phyloP scores from a whole-genome alignment of 2,888 invertebrate species.

The Parochlus steinenii region DNA sequence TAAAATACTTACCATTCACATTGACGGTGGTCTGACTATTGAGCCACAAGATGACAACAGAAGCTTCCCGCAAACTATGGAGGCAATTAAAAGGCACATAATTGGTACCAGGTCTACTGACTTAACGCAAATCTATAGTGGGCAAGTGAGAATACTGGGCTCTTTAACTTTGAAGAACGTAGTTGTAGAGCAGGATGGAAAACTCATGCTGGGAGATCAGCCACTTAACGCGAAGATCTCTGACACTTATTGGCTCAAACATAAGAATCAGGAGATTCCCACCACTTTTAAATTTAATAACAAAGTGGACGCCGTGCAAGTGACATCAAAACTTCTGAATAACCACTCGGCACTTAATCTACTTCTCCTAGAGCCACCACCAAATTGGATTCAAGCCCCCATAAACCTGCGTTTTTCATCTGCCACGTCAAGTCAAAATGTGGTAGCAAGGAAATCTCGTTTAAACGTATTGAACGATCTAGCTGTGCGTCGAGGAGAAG shows the following conservation, averaged over 20 bases:
- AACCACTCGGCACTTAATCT: conserved; percentile 1
- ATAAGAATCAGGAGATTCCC: conserved; percentile 1
- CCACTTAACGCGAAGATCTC: conserved; percentile 1
- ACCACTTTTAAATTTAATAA: background rate
- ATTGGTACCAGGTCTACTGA: conserved; percentile 7
- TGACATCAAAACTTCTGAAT: conserved; percentile 1
- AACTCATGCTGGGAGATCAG: background rate
- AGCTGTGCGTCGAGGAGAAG: background rate
- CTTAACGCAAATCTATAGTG: conserved; percentile 7
- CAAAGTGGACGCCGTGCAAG: background rate
- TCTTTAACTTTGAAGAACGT: background rate
- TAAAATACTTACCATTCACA: background rate
- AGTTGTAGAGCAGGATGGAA: background rate
- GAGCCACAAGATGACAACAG: background rate
- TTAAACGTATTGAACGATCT: no score
- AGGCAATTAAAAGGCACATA: conserved; percentile 3
- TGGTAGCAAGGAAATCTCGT: no score
- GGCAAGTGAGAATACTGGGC: conserved; percentile 3
- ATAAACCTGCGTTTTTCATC: background rate
- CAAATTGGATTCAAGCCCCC: background rate
- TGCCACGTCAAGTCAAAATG: background rate
- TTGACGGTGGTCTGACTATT: conserved; percentile 1
- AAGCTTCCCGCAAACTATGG: background rate
- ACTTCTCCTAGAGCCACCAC: background rate
- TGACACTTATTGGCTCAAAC: conserved; percentile 3